Evolutionary conservation across 2,113 vertebrate genomes (phyloP), one percentile per base, ranked within the genome.

Genomic region (Leptobrachium leishanense): DNA sequence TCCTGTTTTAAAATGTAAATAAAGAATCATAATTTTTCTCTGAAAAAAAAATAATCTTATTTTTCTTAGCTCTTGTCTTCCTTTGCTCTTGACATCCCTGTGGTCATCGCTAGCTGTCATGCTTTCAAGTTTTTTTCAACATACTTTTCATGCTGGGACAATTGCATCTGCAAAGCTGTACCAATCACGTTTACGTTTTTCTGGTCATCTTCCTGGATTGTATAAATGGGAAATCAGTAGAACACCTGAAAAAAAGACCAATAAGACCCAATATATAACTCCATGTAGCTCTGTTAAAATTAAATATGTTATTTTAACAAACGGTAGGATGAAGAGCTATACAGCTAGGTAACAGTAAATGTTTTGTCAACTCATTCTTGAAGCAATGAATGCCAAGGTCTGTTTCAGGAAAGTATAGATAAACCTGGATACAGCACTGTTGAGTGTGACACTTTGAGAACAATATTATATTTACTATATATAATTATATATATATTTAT

Each of bases 111-210:
- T 76, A 68, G 74, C 74, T 68, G 64, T 68, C 65, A 75, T 65
- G 43, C 73, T 75, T 75, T 74, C 42, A 76, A 76, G 74, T 54
- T 67, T 62, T 59, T 67, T 67, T 76, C 74, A 68, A 46, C 74
- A 10, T 76, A n/a, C 68, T 66, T 76, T 68, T 76, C 74, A 76
- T 76, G 74, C 65, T 76, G 74, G 74, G 46, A 76, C 74, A 76
- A 76, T 76, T 68, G 74, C 64, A 68, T 68, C 68, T 68, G 64
- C 50, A 76, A 54, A 76, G 74, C 40, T 76, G 53, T 76, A 68
- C 64, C 64, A 76, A 76, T 76, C 74, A 76, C 67, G 53, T 76
- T 55, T 67, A 11, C 54, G 46, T n/a, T 43, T 68, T 68, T 76
- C 50, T 43, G 20, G 20, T 31, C 50, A 43, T 68, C 5, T 46